A percentile compares a stretch with the other conserved stretches of the same genome.
Conservation (phyloP, 2,113 vertebrate genomes). For the Bubo scandiacus region DNA sequence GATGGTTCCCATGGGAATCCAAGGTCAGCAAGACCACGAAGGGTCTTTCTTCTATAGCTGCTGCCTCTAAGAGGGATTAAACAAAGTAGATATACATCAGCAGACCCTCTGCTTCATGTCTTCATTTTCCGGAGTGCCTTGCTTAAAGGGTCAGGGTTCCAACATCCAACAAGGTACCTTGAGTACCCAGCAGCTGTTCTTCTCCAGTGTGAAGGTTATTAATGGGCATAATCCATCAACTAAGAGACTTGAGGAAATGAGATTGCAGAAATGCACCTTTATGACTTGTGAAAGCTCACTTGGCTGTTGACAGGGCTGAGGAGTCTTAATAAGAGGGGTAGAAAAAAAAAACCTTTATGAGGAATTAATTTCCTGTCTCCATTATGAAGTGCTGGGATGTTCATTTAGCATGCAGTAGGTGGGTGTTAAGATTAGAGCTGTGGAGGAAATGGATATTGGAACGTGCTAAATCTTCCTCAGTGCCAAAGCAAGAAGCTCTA, state of each 20-base stretch:
- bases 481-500: constrained; percentile 27
- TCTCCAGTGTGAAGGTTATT: constrained; percentile 27
- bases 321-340: constrained; percentile 35
- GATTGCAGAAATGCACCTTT: constrained; percentile 44
- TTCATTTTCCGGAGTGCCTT: not conserved
- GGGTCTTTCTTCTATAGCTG: fast-evolving
- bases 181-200: constrained; percentile 1
- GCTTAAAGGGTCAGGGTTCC: not conserved
- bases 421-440: constrained; percentile 51
- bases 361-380: constrained; percentile 67
- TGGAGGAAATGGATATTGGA: constrained; percentile 47
- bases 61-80: not conserved
- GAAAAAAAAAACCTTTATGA: not conserved
- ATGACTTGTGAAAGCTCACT: constrained; percentile 14
- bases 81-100: not conserved
- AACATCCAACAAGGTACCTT: not conserved
- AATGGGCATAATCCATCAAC: constrained; percentile 64
- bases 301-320: constrained; percentile 56
- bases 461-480: constrained; percentile 58
- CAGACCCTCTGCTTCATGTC: not conserved
- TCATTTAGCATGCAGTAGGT: constrained; percentile 58
- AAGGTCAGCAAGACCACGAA: not conserved
- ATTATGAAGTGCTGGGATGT: constrained; percentile 42
- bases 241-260: constrained; percentile 58
- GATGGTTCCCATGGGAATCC: not conserved